Base-by-base conservation (phyloP, 2,888 invertebrate species). In the Nebria salina region DNA sequence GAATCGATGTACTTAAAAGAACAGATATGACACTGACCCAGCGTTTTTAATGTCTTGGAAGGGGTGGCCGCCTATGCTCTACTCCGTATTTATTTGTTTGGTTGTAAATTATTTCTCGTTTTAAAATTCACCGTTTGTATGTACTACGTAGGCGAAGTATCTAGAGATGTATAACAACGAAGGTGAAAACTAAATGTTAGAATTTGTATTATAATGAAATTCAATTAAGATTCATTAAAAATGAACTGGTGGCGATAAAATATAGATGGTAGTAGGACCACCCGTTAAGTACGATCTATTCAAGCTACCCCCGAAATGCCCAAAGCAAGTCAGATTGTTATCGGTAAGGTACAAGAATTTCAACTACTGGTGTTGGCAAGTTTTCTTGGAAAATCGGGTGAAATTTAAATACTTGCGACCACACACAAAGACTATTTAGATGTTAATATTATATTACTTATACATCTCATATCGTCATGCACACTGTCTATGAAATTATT, bases 111-210 rank as follows among this genome's bases (percentile, higher is more conserved):
- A 54, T 54, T 54, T 54, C 54, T 5, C 3, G 54, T 54, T 54
- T 54, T 54, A 3, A 54, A 54, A 54, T 34, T 34, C 34, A 34
- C 5, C 5, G 34, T 5, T 1, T 34, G 5, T 54, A 54, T 8
- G 54, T 13, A 11, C 6, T 54, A 54, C 7, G 54, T 54, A 13
- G 54, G 54, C 54, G 7, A 54, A 11, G 54, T 54, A 54, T 54
- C 7, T 9, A 9, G 1, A 43, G 43, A 43, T 43, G 9, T 43
- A 8, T 43, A 43, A 6, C 9, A 43, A 9, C 1, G 43, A 9
- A 43, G 9, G 43, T 34, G 73, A 34, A 42, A 42, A 20, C 20
- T 73, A 73, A 73, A 73, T 74, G 74, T 15, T 15, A 25, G 13
- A 68, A 25, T 68, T 15, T 68, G n/a, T 6, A 11, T 13, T 11